A percentile compares a stretch with the other conserved stretches of the same genome.
Evolutionary conservation across 1,140 invertebrate genomes (phyloP).

Genomic region (Bombus breviceps): DNA sequence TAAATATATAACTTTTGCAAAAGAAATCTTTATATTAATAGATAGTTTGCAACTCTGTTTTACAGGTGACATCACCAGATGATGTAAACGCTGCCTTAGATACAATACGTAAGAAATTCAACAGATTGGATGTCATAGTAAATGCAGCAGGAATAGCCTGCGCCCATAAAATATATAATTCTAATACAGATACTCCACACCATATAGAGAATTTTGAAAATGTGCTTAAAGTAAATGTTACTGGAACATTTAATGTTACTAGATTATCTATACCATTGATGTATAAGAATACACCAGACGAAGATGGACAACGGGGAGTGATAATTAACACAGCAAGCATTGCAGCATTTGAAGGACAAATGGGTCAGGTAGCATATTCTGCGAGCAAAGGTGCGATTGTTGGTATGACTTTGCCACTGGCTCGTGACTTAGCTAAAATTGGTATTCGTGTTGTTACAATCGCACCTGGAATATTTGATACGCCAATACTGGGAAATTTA

Average conservation of each 20-base stretch:
- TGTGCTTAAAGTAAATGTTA: constrained; percentile 90
- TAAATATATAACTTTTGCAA: neutral
- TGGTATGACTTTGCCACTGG: constrained; percentile 96
- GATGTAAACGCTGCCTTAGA: constrained; percentile 92
- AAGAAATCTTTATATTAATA: neutral
- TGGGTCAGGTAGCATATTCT: constrained; percentile 96
- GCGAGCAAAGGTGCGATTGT: constrained; percentile 95
- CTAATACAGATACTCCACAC: constrained; percentile 92
- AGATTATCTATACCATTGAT: constrained; percentile 92
- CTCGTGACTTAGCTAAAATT: constrained; percentile 94
- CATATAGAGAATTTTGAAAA: constrained; percentile 85
- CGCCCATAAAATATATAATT: constrained; percentile 95
- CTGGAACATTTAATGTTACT: constrained; percentile 98
- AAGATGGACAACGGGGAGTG: constrained; percentile 93
- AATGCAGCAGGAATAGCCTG: constrained; percentile 98
- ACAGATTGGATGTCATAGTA: constrained; percentile 92
- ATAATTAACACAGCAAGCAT: constrained; percentile 98
- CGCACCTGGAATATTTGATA: constrained; percentile 96
- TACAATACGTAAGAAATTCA: constrained; percentile 91
- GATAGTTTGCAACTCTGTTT: constrained; percentile 8
- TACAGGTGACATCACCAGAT: constrained; percentile 90
- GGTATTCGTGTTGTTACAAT: constrained; percentile 90
- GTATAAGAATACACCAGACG: constrained; percentile 91
- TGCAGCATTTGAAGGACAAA: constrained; percentile 98
- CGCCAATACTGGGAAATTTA: constrained; percentile 91